Conservation (phyloP, 2,888 invertebrate species). For the Caenorhabditis sp. region DNA sequence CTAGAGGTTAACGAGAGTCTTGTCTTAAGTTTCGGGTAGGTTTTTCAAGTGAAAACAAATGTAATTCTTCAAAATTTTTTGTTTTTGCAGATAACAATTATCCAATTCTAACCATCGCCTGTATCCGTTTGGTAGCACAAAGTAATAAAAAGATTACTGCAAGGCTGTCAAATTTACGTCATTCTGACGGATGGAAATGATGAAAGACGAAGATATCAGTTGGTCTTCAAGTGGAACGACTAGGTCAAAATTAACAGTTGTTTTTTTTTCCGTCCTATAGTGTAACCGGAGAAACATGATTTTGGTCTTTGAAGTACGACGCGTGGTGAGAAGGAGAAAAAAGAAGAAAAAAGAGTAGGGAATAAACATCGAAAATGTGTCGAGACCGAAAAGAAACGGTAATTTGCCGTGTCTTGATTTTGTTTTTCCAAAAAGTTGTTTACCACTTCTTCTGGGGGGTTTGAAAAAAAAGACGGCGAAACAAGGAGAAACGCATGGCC, state of each 20-base stretch:
- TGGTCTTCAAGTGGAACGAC: constrained; percentile 52
- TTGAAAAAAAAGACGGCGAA: constrained; percentile 3
- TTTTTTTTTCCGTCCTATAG: constrained; percentile 23
- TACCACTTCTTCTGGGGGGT: constrained; percentile 17
- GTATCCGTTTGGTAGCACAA: constrained; percentile 4
- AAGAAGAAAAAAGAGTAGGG: constrained; percentile 12
- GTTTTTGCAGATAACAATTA: not conserved
- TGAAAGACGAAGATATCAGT: constrained; percentile 26
- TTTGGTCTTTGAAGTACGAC: constrained; percentile 55
- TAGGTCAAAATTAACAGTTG: constrained; percentile 53
- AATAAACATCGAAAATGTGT: constrained; percentile 12
- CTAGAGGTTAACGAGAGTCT: constrained; percentile 22
- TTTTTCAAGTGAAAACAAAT: not conserved
- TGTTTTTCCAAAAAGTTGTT: constrained; percentile 26
- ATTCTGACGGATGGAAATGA: constrained; percentile 35
- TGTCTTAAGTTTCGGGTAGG: not conserved
- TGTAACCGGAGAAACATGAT: constrained; percentile 49
- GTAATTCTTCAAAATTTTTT: too few species aligned
- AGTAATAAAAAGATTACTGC: constrained; percentile 40
- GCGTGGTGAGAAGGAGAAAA: not conserved
- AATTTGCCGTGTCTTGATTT: constrained; percentile 20
- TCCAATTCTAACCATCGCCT: not conserved
- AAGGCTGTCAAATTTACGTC: constrained; percentile 47
- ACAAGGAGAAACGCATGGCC: constrained; percentile 14
- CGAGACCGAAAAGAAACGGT: constrained; percentile 37